phyloP scores from a whole-genome alignment of 2,888 invertebrate genomes.

The Odontomyia ornata region DNA sequence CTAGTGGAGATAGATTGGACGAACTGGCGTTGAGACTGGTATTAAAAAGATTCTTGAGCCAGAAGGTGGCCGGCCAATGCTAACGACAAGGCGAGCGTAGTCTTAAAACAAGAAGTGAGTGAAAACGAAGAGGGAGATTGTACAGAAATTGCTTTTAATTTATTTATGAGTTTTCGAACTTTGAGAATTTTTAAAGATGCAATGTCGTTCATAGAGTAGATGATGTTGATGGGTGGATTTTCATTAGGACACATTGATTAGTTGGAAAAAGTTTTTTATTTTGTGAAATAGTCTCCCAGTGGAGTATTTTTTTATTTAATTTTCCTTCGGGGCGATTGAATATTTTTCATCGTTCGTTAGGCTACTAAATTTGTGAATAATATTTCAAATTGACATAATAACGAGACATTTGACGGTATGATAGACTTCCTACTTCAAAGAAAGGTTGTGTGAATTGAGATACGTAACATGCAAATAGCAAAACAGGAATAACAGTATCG shows the following conservation, averaged over 20 bases:
- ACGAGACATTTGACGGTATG: too few relatives aligned
- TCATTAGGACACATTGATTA: slow-evolving; percentile 29
- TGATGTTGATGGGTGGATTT: not conserved
- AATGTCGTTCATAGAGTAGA: not conserved
- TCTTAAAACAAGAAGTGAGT: not conserved
- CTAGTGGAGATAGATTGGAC: slow-evolving; percentile 36
- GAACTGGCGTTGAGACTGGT: slow-evolving; percentile 27
- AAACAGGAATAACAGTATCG: too few relatives aligned
- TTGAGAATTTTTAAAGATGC: slow-evolving; percentile 35
- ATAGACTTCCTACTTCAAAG: too few relatives aligned
- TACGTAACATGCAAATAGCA: too few relatives aligned
- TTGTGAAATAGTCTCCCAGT: not conserved
- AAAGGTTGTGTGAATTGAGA: too few relatives aligned
- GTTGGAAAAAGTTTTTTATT: not conserved
- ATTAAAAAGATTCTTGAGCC: not conserved
- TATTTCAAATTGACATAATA: too few relatives aligned
- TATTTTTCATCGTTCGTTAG: too few relatives aligned
- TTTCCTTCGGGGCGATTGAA: too few relatives aligned
- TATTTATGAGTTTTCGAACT: slow-evolving; percentile 43
- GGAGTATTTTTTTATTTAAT: too few relatives aligned
- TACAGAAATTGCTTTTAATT: slow-evolving; percentile 43
- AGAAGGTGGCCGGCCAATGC: slow-evolving; percentile 13
- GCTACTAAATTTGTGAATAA: too few relatives aligned
- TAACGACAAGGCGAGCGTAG: not conserved
- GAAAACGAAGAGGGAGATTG: slow-evolving; percentile 8